A percentile compares a stretch with the other conserved stretches of the same genome.
Conservation (phyloP, 1,140 invertebrate genomes). For the Caligus rogercresseyi region DNA sequence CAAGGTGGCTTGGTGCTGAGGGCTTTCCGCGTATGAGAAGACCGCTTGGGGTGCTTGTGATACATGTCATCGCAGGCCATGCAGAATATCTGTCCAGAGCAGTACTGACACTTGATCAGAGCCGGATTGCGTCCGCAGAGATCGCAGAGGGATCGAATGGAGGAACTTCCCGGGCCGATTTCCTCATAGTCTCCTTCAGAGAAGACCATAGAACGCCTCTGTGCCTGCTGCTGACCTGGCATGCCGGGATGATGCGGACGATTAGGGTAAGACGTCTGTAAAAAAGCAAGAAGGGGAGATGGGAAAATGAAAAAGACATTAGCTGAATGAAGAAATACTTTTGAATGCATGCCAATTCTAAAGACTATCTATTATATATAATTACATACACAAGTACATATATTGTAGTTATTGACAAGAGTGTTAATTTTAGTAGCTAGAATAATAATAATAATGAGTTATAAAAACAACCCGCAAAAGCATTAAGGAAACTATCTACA, state of each 20-base stretch:
- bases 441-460: no score
- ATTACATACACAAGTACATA: background rate
- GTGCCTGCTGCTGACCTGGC: background rate
- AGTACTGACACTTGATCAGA: constrained; percentile 54
- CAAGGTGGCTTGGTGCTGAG: constrained; percentile 33
- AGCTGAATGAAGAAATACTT: no score
- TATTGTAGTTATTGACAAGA: background rate
- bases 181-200: constrained; percentile 15
- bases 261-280: no score
- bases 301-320: no score
- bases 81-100: constrained; percentile 57
- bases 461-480: no score
- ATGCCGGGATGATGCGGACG: background rate
- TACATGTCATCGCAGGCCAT: constrained; percentile 80
- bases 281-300: no score
- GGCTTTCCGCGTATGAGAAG: constrained; percentile 53
- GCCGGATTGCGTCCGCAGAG: constrained; percentile 57
- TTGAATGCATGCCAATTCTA: background rate
- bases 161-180: constrained; percentile 7
- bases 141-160: constrained; percentile 41
- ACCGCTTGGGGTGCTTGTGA: constrained; percentile 71
- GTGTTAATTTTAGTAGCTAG: no score
- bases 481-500: no score
- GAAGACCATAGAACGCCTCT: background rate
- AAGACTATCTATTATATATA: background rate